phyloP scores from a whole-genome alignment of 2,113 vertebrate genomes.

The Epinephelus moara region DNA sequence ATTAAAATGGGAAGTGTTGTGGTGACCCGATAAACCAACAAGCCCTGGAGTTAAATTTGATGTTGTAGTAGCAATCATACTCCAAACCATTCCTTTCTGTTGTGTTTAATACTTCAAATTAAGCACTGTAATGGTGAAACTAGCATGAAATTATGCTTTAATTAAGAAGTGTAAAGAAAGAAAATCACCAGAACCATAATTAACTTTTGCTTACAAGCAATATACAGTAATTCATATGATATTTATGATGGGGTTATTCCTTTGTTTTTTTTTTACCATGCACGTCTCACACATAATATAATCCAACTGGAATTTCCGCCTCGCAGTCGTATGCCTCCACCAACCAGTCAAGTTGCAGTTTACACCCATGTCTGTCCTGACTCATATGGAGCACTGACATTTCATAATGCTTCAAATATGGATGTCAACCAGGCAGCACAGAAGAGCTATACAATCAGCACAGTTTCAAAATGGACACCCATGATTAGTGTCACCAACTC shows the following conservation, averaged over 20 bases:
- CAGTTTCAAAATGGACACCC: no score
- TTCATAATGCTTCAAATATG: no score
- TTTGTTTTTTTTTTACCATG: not conserved
- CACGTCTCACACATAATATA: not conserved
- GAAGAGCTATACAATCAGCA: no score
- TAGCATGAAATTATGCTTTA: not conserved
- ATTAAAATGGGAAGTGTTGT: constrained; percentile 5
- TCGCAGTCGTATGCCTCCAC: no score
- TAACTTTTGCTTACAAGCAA: not conserved
- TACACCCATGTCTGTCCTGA: no score
- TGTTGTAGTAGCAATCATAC: not conserved
- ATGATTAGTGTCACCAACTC: no score
- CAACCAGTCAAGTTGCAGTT: no score
- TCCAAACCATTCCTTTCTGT: not conserved
- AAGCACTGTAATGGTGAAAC: not conserved
- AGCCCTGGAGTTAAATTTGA: not conserved
- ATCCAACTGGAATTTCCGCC: no score
- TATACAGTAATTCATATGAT: not conserved
- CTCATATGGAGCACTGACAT: no score
- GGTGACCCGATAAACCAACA: not conserved
- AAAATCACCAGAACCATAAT: not conserved
- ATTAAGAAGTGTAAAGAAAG: not conserved
- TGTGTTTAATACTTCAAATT: not conserved
- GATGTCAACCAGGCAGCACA: no score
- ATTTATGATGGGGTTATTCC: no score